Base-by-base conservation (phyloP, 2,888 invertebrate genomes). In the Bombylius discolor region DNA sequence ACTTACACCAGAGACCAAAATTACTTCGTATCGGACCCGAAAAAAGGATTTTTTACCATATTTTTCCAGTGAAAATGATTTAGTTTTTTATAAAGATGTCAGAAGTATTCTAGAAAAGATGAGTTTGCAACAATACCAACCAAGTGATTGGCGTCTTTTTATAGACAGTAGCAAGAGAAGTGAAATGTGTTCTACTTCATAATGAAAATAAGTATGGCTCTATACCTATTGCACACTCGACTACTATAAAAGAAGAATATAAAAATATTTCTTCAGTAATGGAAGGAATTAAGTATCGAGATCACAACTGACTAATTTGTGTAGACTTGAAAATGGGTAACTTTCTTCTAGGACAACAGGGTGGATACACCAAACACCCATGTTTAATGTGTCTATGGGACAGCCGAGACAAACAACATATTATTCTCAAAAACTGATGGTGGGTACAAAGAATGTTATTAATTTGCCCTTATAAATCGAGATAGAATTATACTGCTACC, bases 151-250 rank as follows among this genome's bases (percentile, higher is more conserved):
- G 56, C 51, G 53, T 58, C 54, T 58, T 48, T 58, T 59, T 53
- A 56, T 58, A 53, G 53, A 59, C 55, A 57, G 53, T 33, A 49
- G 52, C 47, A 57, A 59, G 42, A 50, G 52, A 58, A 55, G 49
- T 56, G 48, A 58, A 58, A 33, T 60, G 52, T 56, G 56, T 58
- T 50, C 49, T 53, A 23, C 48, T 60, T 45, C 58, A 58, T 46
- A 60, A 57, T 49, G 55, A 52, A 12, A 56, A 57, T n/a, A 57
- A 55, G 31, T 54, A 55, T 33, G 59, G 49, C 45, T 57, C 57
- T 14, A 11, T 52, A 47, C 53, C 52, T 36, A 57, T 59, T 52
- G 52, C 52, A 46, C 52, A 57, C 31, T 56, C 58, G n/a, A 56
- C 56, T 39, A 48, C 45, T 45, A 31, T 56, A 48, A 54, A 58